Conservation (phyloP, 2,888 invertebrate genomes). For the Willowsia nigromaculata region DNA sequence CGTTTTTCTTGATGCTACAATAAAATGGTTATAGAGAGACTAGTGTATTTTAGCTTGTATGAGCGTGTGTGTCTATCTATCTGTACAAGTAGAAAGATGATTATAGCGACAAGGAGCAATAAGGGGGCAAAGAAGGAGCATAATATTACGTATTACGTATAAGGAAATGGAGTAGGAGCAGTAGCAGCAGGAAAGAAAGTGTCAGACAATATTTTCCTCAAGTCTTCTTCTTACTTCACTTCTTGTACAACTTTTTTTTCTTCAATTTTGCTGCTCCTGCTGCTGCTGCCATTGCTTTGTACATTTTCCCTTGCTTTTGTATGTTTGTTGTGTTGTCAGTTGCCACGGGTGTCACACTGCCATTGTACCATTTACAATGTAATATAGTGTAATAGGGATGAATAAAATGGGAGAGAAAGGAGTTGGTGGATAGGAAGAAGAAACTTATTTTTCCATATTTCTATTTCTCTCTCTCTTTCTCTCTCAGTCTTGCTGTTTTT, state of each 20-base stretch:
- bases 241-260: neutral
- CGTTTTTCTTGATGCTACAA: conserved; percentile 17
- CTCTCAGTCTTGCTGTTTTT: neutral
- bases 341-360: conserved; percentile 52
- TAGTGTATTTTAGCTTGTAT: no score
- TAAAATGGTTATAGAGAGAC: conserved; percentile 8
- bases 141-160: no score
- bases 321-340: conserved; percentile 53
- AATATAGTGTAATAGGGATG: neutral
- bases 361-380: conserved; percentile 13
- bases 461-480: neutral
- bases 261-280: neutral
- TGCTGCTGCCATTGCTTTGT: neutral
- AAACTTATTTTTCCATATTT: neutral
- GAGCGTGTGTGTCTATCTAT: neutral
- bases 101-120: neutral
- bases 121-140: neutral
- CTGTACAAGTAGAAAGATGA: neutral
- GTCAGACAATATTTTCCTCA: conserved; percentile 6
- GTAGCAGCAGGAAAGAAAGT: conserved; percentile 17
- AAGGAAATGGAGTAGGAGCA: no score
- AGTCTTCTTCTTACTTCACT: neutral
- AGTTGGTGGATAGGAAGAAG: neutral
- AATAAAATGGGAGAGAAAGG: neutral
- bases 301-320: neutral